Evolutionary conservation across 2,797 vertebrate genomes (phyloP).

Genomic region (Mus minutoides): DNA sequence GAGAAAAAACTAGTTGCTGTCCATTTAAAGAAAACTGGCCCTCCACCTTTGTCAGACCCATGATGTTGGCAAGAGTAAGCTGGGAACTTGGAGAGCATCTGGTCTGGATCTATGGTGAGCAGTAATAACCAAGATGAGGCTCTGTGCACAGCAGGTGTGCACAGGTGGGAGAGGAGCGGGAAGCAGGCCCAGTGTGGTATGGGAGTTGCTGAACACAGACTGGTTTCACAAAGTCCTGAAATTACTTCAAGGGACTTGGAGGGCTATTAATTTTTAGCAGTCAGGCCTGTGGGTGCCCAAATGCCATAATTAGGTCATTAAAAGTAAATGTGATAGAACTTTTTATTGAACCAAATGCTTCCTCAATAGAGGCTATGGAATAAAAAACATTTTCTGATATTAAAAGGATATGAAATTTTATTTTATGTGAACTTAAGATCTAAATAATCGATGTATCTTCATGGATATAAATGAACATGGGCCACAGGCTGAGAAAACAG

Average conservation of each 20-base stretch:
- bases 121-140: slow-evolving; percentile 41
- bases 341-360: slow-evolving; percentile 66
- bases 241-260: slow-evolving; percentile 44
- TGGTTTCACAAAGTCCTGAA: background rate
- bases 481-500: background rate
- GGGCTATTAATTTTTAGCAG: slow-evolving; percentile 53
- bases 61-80: slow-evolving; percentile 14
- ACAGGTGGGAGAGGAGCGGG: slow-evolving; percentile 38
- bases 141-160: slow-evolving; percentile 45
- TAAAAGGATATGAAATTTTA: slow-evolving; percentile 34
- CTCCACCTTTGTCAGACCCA: background rate
- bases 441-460: background rate
- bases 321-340: slow-evolving; percentile 70
- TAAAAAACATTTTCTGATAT: slow-evolving; percentile 57
- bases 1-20: background rate
- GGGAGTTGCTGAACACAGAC: background rate
- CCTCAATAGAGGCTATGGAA: background rate
- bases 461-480: background rate
- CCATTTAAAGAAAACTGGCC: background rate
- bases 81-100: slow-evolving; percentile 63
- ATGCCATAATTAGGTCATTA: slow-evolving; percentile 74
- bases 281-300: background rate
- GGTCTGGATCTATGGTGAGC: background rate
- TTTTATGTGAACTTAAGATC: background rate
- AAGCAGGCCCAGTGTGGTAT: background rate